phyloP scores from a whole-genome alignment of 2,113 vertebrate genomes.

The Talpa occidentalis region DNA sequence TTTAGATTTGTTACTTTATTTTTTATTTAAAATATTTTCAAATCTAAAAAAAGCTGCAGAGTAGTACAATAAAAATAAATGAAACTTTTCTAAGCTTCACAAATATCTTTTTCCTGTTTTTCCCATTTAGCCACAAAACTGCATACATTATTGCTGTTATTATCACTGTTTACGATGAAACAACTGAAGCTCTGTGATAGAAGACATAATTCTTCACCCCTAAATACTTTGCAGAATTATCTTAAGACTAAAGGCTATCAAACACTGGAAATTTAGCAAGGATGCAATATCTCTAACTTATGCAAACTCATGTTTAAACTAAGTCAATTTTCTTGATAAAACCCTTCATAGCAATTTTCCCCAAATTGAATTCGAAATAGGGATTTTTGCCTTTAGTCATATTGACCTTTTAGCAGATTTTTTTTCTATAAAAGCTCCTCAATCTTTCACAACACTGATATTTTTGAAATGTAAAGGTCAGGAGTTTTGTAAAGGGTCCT shows the following conservation, averaged over 20 bases:
- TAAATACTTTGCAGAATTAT: background rate
- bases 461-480: background rate
- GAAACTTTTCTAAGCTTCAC: background rate
- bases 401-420: background rate
- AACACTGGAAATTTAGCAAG: background rate
- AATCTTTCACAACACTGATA: background rate
- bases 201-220: background rate
- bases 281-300: background rate
- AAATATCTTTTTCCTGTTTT: background rate
- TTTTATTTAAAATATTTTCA: background rate
- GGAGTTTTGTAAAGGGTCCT: background rate
- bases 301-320: background rate
- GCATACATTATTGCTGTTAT: background rate
- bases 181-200: background rate
- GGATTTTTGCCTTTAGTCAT: background rate
- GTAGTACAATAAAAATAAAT: background rate
- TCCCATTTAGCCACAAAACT: background rate
- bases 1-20: background rate
- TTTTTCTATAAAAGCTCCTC: background rate
- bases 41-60: background rate
- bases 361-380: rapidly evolving
- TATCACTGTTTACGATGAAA: background rate
- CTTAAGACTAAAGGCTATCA: background rate
- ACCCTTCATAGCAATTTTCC: background rate
- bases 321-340: background rate